Conservation (phyloP, 2,113 vertebrate genomes). For the Xyliphius kryptos region DNA sequence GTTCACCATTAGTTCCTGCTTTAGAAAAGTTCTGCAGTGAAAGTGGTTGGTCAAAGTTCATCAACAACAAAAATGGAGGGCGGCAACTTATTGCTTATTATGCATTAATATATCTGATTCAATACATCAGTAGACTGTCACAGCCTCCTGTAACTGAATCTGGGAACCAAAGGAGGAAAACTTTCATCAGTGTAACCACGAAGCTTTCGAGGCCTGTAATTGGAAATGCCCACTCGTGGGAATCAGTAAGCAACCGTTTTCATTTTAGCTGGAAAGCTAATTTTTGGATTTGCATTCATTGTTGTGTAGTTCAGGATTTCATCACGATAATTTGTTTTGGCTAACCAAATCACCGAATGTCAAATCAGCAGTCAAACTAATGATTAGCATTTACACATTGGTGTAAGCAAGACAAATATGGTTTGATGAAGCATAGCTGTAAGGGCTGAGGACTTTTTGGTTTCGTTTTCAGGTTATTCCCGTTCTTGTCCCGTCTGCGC, state of each 20-base stretch:
- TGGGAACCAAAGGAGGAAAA: background rate
- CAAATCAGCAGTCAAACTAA: too few relatives aligned
- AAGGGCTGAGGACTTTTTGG: too few relatives aligned
- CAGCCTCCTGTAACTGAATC: background rate
- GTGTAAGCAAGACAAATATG: too few relatives aligned
- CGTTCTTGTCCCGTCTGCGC: too few relatives aligned
- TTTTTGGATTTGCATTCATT: background rate
- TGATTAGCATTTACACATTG: too few relatives aligned
- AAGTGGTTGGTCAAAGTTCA: background rate
- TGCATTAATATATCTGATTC: constrained; percentile 9
- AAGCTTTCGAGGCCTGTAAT: background rate
- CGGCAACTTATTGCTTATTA: background rate
- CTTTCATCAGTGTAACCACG: background rate
- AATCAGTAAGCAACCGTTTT: constrained; percentile 1
- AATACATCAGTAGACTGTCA: constrained; percentile 14
- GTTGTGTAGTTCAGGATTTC: background rate
- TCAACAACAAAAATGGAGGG: background rate
- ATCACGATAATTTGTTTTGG: too few relatives aligned
- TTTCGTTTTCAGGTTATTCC: too few relatives aligned
- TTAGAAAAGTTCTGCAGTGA: background rate
- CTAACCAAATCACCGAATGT: too few relatives aligned
- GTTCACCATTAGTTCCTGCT: background rate
- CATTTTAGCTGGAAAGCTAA: constrained; percentile 1
- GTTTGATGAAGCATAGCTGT: too few relatives aligned
- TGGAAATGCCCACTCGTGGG: background rate